Conservation (phyloP, 2,113 vertebrate species). For the Podarcis cretensis region DNA sequence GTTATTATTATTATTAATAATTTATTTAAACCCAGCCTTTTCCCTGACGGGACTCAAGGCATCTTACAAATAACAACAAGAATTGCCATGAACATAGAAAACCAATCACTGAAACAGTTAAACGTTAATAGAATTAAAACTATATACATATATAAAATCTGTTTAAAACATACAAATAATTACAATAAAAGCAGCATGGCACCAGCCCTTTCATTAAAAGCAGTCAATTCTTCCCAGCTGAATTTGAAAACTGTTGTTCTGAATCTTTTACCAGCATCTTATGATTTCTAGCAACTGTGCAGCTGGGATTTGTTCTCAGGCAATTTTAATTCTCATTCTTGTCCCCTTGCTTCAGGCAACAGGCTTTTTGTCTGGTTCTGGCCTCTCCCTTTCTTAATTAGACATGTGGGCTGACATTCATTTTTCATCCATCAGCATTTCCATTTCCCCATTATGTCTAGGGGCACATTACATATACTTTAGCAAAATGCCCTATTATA, state of each 20-base stretch:
- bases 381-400: neutral
- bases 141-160: too few relatives aligned
- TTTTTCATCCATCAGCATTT: neutral
- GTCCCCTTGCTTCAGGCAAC: neutral
- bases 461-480: neutral
- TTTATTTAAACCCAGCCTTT: too few relatives aligned
- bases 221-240: neutral
- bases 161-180: too few relatives aligned
- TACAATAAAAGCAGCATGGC: too few relatives aligned
- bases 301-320: constrained; percentile 48
- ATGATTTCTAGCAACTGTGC: neutral
- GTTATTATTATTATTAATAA: too few relatives aligned
- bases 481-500: neutral
- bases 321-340: neutral
- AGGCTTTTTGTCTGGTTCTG: neutral
- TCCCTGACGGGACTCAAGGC: too few relatives aligned
- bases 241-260: neutral
- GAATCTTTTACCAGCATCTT: neutral
- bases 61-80: too few relatives aligned
- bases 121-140: too few relatives aligned
- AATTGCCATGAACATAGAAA: too few relatives aligned
- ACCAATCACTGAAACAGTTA: too few relatives aligned
- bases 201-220: too few relatives aligned
- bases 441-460: constrained; percentile 10
- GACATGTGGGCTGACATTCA: neutral